Evolutionary conservation across 2,888 invertebrate species (phyloP).

Genomic region (Pyrrhia umbra): DNA sequence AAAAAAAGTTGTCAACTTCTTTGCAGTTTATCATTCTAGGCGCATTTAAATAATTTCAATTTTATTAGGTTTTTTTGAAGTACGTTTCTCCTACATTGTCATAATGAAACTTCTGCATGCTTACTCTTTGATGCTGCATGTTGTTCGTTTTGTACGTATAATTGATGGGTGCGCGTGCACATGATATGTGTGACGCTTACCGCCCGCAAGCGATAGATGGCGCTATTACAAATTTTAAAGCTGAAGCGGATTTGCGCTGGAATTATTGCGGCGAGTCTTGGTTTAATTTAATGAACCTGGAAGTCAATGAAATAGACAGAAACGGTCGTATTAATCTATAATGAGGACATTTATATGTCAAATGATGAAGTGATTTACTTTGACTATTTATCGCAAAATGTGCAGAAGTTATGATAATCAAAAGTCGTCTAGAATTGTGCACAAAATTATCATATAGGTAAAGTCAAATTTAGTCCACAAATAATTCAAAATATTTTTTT

Average conservation of each 20-base stretch:
- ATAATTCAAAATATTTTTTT: background rate
- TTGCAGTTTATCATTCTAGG: background rate
- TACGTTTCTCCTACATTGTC: no score
- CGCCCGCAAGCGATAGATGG: conserved; percentile 56
- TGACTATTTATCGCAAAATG: background rate
- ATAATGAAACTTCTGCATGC: conserved; percentile 40
- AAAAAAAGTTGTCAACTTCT: background rate
- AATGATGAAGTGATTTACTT: conserved; percentile 3
- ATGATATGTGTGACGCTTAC: conserved; percentile 59
- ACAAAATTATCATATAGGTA: background rate
- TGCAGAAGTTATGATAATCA: background rate
- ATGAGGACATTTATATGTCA: conserved; percentile 19
- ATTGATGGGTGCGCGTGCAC: conserved; percentile 67
- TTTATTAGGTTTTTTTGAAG: background rate
- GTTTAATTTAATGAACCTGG: conserved; percentile 59
- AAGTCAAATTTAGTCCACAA: background rate
- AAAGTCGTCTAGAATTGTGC: background rate
- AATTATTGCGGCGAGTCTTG: conserved; percentile 26
- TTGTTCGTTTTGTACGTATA: conserved; percentile 58
- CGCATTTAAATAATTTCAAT: background rate
- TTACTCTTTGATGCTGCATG: background rate
- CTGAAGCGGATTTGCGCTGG: conserved; percentile 39
- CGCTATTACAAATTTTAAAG: conserved; percentile 40
- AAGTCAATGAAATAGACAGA: conserved; percentile 35
- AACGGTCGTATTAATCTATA: conserved; percentile 21